Conservation (phyloP, 2,888 invertebrate genomes). For the Agrotis ipsilon region DNA sequence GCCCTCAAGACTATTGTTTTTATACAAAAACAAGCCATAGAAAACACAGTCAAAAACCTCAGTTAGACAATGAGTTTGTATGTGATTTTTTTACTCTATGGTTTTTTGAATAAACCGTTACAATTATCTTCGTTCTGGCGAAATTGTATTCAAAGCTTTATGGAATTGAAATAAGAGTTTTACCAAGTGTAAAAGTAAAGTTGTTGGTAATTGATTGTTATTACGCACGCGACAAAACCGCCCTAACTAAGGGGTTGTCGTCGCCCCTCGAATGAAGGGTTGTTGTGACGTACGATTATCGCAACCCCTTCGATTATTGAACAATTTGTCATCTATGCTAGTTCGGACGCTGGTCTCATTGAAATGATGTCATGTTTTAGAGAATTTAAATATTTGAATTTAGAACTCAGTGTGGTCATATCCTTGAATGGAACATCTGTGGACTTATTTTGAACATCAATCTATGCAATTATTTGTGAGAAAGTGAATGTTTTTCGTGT, state of each 20-base stretch:
- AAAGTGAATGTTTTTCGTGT: not conserved
- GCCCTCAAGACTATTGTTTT: conserved; percentile 44
- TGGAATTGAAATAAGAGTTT: conserved; percentile 31
- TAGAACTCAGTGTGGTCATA: not conserved
- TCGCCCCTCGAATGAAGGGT: conserved; percentile 79
- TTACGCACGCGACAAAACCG: conserved; percentile 80
- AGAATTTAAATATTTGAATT: not conserved
- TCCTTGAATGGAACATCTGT: not conserved
- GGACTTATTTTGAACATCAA: not conserved
- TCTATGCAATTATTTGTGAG: not conserved
- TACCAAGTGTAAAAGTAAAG: conserved; percentile 13
- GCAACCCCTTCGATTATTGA: conserved; percentile 81
- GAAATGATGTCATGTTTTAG: conserved; percentile 43
- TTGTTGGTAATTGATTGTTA: conserved; percentile 69
- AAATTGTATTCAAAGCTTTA: conserved; percentile 35
- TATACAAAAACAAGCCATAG: conserved; percentile 29
- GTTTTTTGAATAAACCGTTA: conserved; percentile 30
- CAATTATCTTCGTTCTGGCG: not conserved
- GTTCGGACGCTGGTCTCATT: conserved; percentile 59
- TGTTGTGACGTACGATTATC: conserved; percentile 74
- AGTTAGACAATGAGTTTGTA: conserved; percentile 33
- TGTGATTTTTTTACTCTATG: conserved; percentile 51
- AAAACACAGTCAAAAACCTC: conserved; percentile 21
- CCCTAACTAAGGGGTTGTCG: conserved; percentile 75
- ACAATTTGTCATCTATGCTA: conserved; percentile 77